These are phyloP conservation scores for Malurus splendens DNA, from an alignment of 2,797 vertebrate species.

Conservation along the genomic window DNA sequence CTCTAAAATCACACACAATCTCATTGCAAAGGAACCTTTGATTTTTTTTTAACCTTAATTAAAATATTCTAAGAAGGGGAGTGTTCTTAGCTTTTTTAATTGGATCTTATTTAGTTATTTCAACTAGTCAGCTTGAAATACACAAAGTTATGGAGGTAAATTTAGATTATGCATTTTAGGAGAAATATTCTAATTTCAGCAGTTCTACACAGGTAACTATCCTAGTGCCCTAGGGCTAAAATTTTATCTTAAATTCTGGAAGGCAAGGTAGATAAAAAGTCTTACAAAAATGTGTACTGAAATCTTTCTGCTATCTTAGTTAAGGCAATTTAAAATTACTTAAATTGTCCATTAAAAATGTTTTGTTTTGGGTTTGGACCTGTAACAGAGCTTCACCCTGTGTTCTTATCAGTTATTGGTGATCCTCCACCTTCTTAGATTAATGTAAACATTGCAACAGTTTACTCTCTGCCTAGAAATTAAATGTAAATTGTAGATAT, in stretches of 20 bases:
- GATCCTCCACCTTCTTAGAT: neutral
- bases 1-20: neutral
- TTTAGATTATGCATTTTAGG: neutral
- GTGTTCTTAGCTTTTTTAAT: neutral
- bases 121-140: neutral
- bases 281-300: neutral
- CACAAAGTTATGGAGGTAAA: neutral
- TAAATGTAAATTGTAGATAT: neutral
- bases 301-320: neutral
- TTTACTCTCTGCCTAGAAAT: neutral
- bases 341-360: neutral
- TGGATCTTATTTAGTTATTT: neutral
- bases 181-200: constrained; percentile 6
- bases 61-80: neutral
- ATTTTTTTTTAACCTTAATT: neutral
- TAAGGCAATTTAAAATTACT: neutral
- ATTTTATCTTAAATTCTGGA: constrained; percentile 1
- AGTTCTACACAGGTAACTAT: neutral
- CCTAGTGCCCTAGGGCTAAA: neutral
- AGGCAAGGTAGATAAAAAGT: neutral
- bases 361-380: neutral
- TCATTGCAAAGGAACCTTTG: neutral
- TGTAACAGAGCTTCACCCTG: neutral
- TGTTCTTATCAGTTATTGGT: neutral
- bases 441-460: neutral